A percentile compares a stretch with the other conserved stretches of the same genome.
phyloP scores from a whole-genome alignment of 2,113 vertebrate species.

The Tetrao urogallus region DNA sequence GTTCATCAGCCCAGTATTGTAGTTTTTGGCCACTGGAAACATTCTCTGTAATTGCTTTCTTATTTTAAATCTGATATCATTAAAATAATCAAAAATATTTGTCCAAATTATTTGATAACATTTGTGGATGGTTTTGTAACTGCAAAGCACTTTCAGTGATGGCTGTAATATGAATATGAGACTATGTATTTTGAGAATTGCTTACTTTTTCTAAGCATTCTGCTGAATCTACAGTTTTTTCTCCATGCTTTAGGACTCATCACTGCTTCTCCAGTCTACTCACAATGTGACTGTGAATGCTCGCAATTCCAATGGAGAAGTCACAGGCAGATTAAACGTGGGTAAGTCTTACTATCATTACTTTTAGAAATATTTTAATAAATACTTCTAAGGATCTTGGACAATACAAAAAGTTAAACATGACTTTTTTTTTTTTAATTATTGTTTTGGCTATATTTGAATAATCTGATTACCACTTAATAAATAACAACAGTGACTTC shows the following conservation, averaged over 20 bases:
- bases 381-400: not conserved
- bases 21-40: not conserved
- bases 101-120: not conserved
- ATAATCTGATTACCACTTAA: not conserved
- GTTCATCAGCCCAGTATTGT: not conserved
- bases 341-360: conserved; percentile 81
- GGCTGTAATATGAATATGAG: not conserved
- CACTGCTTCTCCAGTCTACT: conserved; percentile 87
- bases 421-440: not conserved
- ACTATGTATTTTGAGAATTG: not conserved
- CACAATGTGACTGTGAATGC: conserved; percentile 91
- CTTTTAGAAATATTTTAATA: not conserved
- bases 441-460: not conserved
- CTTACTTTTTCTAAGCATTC: not conserved
- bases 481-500: not conserved
- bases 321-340: conserved; percentile 90
- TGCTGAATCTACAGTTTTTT: not conserved
- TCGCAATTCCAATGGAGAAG: conserved; percentile 87
- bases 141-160: not conserved
- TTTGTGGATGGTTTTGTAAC: not conserved
- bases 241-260: conserved; percentile 81
- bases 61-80: not conserved
- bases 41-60: not conserved
- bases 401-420: not conserved
- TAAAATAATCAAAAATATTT: not conserved